These are phyloP conservation scores for Melinaea marsaeus DNA, from an alignment of 2,888 invertebrate species.

Conservation along the genomic window DNA sequence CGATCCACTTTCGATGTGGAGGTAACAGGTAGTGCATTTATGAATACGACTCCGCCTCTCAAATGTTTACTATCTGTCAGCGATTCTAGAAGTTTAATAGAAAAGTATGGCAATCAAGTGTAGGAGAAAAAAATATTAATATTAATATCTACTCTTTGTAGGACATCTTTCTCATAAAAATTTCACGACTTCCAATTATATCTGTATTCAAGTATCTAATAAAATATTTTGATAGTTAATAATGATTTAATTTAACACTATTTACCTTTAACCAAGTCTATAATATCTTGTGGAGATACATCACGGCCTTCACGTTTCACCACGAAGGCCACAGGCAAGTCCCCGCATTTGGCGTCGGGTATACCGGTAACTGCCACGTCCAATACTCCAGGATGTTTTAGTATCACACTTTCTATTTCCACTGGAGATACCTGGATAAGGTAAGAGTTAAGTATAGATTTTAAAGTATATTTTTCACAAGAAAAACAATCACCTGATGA, in stretches of 20 bases:
- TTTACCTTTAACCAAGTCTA: constrained; percentile 51
- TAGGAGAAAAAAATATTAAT: too few species aligned
- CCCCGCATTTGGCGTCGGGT: constrained; percentile 42
- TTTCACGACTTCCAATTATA: too few species aligned
- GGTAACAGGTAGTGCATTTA: constrained; percentile 32
- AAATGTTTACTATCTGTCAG: constrained; percentile 49
- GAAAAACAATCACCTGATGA: constrained; percentile 56
- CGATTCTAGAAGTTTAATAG: constrained; percentile 24
- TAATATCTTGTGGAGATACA: constrained; percentile 46
- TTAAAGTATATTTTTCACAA: too few species aligned
- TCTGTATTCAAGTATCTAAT: too few species aligned
- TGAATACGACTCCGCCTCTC: constrained; percentile 47
- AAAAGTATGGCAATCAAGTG: not conserved
- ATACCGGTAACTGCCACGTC: constrained; percentile 53
- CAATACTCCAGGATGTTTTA: constrained; percentile 46
- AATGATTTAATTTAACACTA: not conserved
- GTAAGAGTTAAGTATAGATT: too few species aligned
- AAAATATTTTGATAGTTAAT: not conserved
- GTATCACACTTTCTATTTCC: constrained; percentile 50
- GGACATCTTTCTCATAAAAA: too few species aligned
- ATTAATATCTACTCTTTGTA: too few species aligned
- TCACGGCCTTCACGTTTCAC: constrained; percentile 33
- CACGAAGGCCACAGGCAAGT: constrained; percentile 53
- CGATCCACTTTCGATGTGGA: constrained; percentile 39
- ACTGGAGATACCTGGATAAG: constrained; percentile 48